Base-by-base conservation (phyloP, 2,113 vertebrate species). In the Elanus axillaris region DNA sequence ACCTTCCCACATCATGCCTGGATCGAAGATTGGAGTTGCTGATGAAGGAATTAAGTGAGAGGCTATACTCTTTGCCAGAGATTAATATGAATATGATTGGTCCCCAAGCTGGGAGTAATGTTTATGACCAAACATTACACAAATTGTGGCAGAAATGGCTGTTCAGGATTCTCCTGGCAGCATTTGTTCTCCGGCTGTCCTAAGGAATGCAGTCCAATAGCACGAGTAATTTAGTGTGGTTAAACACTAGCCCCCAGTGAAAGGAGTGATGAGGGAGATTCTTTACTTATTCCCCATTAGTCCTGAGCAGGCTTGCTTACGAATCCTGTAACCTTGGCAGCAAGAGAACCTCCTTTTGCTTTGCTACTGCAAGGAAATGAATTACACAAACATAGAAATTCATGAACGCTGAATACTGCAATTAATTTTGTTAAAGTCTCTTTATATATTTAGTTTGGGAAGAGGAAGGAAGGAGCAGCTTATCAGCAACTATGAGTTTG, bases 371-470 rank as follows among this genome's bases (percentile, higher is more conserved):
- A 59, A 86, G 91, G 63, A 97, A 96, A 95, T 90, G 80, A 96
- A 91, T 97, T 96, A 76, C 83, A 89, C 56, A 23, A 63, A 94
- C 89, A 67, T 66, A 91, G 94, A 88, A 96, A 96, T 97, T 95
- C 85, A 91, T 86, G 91, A 90, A 91, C 5, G 17, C 85, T 95
- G 93, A 97, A 95, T 82, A 64, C 82, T 81, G 90, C 96, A 96
- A 96, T 98, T 97, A 96, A 94, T 97, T 97, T 94, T 94, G 71
- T 88, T 97, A 83, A 96, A 96, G 60, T 95, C 91, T 96, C 91
- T 97, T 94, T 95, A 93, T 96, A 69, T 87, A 75, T 86, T 95
- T 94, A 87, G 87, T 80, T 87, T 93, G 67, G 34, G 88, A 92
- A 91, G 86, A 88, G 68, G 92, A 92, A 86, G 80, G 92, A 88